Evolutionary conservation across 2,888 invertebrate species (phyloP).

Genomic region (Nephrotoma flavescens): DNA sequence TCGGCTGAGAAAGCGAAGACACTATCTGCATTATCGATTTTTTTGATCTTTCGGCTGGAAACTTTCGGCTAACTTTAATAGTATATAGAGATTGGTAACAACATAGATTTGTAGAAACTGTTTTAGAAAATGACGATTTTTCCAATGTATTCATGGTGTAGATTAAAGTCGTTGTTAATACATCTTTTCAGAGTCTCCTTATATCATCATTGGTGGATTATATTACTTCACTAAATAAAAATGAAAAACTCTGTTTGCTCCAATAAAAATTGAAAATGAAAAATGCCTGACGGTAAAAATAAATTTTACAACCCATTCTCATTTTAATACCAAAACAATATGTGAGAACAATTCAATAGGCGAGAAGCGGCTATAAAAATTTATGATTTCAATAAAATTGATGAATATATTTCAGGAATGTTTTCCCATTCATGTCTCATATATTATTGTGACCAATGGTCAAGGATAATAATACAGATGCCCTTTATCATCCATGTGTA

Average conservation of each 20-base stretch:
- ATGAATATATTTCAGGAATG: not conserved
- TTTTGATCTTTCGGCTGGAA: no score
- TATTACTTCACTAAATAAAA: not conserved
- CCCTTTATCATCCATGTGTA: not conserved
- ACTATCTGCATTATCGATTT: no score
- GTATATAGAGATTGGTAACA: no score
- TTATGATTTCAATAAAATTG: not conserved
- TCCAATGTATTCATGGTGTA: no score
- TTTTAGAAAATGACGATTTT: no score
- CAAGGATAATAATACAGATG: not conserved
- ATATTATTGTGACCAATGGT: not conserved
- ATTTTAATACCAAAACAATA: not conserved
- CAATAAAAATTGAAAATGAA: not conserved
- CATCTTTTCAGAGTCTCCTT: no score
- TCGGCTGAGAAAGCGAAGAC: no score
- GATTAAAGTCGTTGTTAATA: no score
- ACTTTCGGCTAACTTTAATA: no score
- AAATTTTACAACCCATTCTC: not conserved
- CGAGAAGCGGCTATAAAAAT: not conserved
- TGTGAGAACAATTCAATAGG: not conserved
- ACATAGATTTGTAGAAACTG: no score
- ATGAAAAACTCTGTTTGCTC: not conserved
- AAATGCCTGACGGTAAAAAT: not conserved
- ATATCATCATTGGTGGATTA: no score
- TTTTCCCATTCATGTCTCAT: not conserved